Evolutionary conservation across 2,797 vertebrate genomes (phyloP).

Genomic region (Acipenser ruthenus): DNA sequence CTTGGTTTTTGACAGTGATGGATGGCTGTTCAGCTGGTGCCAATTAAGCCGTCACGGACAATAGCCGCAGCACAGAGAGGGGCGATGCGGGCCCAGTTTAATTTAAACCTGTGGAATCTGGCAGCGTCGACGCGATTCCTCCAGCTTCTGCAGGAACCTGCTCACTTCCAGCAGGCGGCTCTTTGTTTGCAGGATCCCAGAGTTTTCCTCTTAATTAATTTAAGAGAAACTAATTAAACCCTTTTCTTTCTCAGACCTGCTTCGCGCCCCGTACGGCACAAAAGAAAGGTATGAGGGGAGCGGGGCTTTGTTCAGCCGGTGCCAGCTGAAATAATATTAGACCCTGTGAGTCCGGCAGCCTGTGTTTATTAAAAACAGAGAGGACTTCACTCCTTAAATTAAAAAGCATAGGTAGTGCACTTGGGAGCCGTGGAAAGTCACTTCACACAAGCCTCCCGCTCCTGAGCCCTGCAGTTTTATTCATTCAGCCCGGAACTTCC

Average conservation of each 20-base stretch:
- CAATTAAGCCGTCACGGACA: conserved; percentile 51
- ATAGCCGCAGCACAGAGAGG: conserved; percentile 29
- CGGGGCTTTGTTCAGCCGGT: conserved; percentile 39
- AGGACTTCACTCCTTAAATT: conserved; percentile 41
- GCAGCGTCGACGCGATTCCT: conserved; percentile 52
- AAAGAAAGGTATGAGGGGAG: conserved; percentile 45
- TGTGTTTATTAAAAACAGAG: conserved; percentile 59
- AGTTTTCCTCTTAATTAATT: conserved; percentile 67
- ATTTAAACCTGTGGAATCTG: conserved; percentile 63
- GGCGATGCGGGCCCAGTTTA: conserved; percentile 58
- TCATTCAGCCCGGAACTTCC: conserved; percentile 52
- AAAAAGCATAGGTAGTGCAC: conserved; percentile 56
- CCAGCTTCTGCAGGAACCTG: conserved; percentile 44
- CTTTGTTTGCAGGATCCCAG: conserved; percentile 9
- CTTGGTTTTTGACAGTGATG: conserved; percentile 61
- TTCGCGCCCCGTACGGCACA: conserved; percentile 42
- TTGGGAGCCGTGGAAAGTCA: conserved; percentile 42
- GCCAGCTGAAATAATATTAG: conserved; percentile 71
- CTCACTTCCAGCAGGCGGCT: conserved; percentile 40
- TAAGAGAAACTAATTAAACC: conserved; percentile 73
- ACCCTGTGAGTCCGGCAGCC: conserved; percentile 52
- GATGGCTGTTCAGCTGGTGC: conserved; percentile 53
- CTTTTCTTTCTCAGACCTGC: conserved; percentile 54
- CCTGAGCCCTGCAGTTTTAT: conserved; percentile 49
- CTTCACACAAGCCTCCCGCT: conserved; percentile 38